phyloP scores from a whole-genome alignment of 37 sponge, comb jelly and placozoan species.

The Beroe forskalii region DNA sequence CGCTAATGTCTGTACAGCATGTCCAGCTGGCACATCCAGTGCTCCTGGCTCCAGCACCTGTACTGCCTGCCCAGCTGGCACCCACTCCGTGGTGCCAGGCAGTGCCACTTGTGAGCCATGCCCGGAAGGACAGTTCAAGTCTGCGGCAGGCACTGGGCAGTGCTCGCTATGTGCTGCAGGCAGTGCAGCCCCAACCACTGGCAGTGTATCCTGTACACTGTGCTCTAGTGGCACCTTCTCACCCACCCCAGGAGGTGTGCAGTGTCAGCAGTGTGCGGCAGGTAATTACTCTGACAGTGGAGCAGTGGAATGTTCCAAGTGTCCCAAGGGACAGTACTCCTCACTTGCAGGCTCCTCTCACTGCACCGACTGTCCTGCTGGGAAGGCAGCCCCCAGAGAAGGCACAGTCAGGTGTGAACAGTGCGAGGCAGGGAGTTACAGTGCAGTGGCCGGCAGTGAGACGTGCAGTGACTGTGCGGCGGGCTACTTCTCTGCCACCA shows the following conservation, averaged over 20 bases:
- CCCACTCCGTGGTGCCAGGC: not conserved
- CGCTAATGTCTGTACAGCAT: not conserved
- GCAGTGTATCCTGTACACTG: not conserved
- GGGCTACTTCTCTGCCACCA: not conserved
- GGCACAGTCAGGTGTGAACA: not conserved
- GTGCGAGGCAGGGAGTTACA: not conserved
- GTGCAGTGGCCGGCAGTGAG: not conserved
- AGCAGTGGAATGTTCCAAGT: not conserved
- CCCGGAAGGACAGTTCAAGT: not conserved
- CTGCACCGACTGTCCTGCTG: constrained; percentile 13
- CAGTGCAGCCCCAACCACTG: not conserved
- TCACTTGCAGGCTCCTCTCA: not conserved
- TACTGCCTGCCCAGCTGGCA: not conserved
- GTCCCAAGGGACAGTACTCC: constrained; percentile 6
- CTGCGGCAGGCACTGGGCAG: not conserved
- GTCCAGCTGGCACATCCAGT: not conserved
- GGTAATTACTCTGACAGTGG: not conserved
- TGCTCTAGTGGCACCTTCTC: not conserved
- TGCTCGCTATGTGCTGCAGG: not conserved
- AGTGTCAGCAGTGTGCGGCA: not conserved
- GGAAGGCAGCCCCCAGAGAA: not conserved
- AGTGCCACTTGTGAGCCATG: not conserved
- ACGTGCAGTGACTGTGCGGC: not conserved
- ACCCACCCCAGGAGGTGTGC: not conserved
- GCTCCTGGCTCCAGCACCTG: not conserved